phyloP scores from a whole-genome alignment of 2,797 vertebrate species.

The Rhinogobio ventralis region DNA sequence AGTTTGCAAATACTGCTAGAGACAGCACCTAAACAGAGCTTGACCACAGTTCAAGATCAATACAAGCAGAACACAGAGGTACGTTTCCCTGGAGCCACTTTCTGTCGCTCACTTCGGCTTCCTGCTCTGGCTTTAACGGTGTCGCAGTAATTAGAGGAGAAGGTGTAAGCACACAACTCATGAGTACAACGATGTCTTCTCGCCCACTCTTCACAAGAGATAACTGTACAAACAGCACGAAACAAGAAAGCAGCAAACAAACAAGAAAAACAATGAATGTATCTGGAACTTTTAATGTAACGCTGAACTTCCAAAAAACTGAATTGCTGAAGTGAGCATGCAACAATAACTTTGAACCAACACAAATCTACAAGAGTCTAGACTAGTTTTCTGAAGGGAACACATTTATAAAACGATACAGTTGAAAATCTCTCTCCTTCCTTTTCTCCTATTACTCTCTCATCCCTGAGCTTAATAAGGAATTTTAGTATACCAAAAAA shows the following conservation, averaged over 20 bases:
- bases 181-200: neutral
- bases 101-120: slow-evolving; percentile 15
- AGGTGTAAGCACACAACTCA: neutral
- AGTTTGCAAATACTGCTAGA: slow-evolving; percentile 35
- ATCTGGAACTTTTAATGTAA: neutral
- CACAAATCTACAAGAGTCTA: neutral
- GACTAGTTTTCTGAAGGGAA: neutral
- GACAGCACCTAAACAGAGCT: slow-evolving; percentile 31
- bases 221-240: neutral
- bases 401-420: neutral
- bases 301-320: neutral
- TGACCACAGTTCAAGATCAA: slow-evolving; percentile 45
- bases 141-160: slow-evolving; percentile 17
- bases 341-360: neutral
- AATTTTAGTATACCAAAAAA: slow-evolving; percentile 15
- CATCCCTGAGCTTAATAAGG: slow-evolving; percentile 15
- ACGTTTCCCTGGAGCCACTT: slow-evolving; percentile 38
- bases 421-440: neutral
- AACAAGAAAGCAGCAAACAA: neutral
- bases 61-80: slow-evolving; percentile 18
- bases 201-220: neutral
- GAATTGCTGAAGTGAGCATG: neutral
- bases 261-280: neutral
- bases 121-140: slow-evolving; percentile 20
- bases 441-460: neutral